Evolutionary conservation across 2,888 invertebrate species (phyloP).

Genomic region (Phlogophora meticulosa): DNA sequence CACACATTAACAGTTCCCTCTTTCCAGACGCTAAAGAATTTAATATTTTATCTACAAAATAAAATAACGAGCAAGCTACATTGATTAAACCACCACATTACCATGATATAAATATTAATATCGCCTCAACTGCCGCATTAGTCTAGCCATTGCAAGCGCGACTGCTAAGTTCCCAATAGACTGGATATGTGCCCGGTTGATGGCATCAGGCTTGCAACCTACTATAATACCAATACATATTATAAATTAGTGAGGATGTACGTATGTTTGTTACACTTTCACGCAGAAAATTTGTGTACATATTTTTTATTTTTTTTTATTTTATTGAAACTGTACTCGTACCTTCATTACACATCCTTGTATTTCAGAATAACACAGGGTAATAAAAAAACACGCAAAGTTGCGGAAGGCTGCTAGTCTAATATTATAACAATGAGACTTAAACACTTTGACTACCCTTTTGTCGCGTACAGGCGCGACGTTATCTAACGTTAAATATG

Average conservation of each 20-base stretch:
- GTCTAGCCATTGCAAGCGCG: background rate
- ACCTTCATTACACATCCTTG: too few relatives aligned
- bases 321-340: too few relatives aligned
- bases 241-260: too few relatives aligned
- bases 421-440: too few relatives aligned
- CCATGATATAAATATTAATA: slow-evolving; percentile 46
- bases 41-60: slow-evolving; percentile 38
- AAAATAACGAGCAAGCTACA: slow-evolving; percentile 19
- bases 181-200: background rate
- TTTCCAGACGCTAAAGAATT: slow-evolving; percentile 37
- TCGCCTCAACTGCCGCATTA: background rate
- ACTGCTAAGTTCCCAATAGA: too few relatives aligned
- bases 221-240: background rate
- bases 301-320: too few relatives aligned
- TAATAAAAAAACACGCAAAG: too few relatives aligned
- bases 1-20: background rate
- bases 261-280: too few relatives aligned
- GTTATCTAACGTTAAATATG: too few relatives aligned
- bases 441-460: background rate
- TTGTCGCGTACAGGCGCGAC: background rate
- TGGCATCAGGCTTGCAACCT: background rate
- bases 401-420: too few relatives aligned
- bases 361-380: too few relatives aligned
- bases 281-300: too few relatives aligned
- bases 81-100: slow-evolving; percentile 40